Evolutionary conservation across 2,888 invertebrate species (phyloP).

Genomic region (Pycnomerus fuliginosus): DNA sequence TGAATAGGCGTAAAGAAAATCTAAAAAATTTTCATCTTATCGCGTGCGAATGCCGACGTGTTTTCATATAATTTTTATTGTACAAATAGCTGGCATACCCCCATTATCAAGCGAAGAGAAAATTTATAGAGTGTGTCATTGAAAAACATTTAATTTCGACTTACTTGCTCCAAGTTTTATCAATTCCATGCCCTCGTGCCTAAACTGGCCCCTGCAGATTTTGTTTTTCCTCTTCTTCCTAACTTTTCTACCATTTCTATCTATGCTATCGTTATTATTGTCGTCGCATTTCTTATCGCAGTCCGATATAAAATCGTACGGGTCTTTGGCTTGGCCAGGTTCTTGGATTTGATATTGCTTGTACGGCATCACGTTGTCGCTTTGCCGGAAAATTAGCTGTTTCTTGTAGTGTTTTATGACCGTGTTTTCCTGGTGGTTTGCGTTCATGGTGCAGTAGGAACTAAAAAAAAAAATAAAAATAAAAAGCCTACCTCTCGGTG

Average conservation of each 20-base stretch:
- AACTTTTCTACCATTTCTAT: constrained; percentile 3
- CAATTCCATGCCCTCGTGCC: constrained; percentile 36
- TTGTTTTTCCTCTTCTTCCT: constrained; percentile 34
- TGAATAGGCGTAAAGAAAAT: too few relatives aligned
- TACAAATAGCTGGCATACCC: not conserved
- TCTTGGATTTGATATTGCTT: not conserved
- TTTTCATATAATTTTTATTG: not conserved
- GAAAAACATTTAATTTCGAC: too few relatives aligned
- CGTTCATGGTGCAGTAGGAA: too few relatives aligned
- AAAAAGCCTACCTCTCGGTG: too few relatives aligned
- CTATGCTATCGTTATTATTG: not conserved
- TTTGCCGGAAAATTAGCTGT: constrained; percentile 10
- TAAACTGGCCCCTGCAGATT: constrained; percentile 36
- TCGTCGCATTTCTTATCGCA: not conserved
- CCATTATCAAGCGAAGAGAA: not conserved
- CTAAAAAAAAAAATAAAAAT: too few relatives aligned
- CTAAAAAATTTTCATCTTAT: too few relatives aligned
- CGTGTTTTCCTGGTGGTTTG: too few relatives aligned
- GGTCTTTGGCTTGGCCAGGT: not conserved
- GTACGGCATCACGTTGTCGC: too few relatives aligned
- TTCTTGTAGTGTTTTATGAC: constrained; percentile 17
- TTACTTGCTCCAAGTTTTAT: constrained; percentile 38
- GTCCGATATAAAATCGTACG: not conserved
- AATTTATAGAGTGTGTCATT: too few relatives aligned
- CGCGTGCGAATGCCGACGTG: too few relatives aligned